Conservation (phyloP, 2,888 invertebrate genomes). For the Diarsia rubi region DNA sequence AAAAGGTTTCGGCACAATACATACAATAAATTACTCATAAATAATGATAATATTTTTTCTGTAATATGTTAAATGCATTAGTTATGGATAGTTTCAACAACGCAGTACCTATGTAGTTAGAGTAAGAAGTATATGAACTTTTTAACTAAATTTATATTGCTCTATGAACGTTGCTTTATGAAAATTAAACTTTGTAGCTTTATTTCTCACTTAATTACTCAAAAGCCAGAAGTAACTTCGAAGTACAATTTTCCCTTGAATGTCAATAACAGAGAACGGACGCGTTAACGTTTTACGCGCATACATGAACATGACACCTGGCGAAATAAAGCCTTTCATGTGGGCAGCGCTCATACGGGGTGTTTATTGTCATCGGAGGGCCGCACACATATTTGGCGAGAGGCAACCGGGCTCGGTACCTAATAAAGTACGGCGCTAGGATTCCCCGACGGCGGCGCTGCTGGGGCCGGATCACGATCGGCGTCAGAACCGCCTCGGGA, state of each 20-base stretch:
- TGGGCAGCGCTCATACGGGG: constrained; percentile 77
- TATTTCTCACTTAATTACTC: too few relatives aligned
- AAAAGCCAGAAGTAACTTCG: constrained; percentile 41
- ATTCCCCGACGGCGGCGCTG: constrained; percentile 71
- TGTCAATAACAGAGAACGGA: constrained; percentile 74
- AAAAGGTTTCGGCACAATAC: not conserved
- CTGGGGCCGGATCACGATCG: constrained; percentile 76
- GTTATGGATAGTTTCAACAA: constrained; percentile 10
- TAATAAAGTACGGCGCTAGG: constrained; percentile 80
- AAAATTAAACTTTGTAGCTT: too few relatives aligned
- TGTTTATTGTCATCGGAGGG: constrained; percentile 81
- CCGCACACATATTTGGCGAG: constrained; percentile 80
- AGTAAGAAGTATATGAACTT: too few relatives aligned
- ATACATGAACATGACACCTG: constrained; percentile 79
- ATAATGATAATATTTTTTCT: not conserved
- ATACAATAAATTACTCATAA: not conserved
- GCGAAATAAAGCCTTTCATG: constrained; percentile 81
- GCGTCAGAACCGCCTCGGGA: constrained; percentile 77
- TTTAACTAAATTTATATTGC: too few relatives aligned
- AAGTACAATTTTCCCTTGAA: constrained; percentile 65
- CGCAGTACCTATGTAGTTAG: not conserved
- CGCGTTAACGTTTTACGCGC: constrained; percentile 77
- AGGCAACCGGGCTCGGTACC: constrained; percentile 72
- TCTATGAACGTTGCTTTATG: not conserved
- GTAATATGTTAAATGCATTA: not conserved